Percentiles rank a stretch among this genome's conserved stretches.
Conservation (phyloP, 2,888 invertebrate genomes). For the Athripsodes cinereus region DNA sequence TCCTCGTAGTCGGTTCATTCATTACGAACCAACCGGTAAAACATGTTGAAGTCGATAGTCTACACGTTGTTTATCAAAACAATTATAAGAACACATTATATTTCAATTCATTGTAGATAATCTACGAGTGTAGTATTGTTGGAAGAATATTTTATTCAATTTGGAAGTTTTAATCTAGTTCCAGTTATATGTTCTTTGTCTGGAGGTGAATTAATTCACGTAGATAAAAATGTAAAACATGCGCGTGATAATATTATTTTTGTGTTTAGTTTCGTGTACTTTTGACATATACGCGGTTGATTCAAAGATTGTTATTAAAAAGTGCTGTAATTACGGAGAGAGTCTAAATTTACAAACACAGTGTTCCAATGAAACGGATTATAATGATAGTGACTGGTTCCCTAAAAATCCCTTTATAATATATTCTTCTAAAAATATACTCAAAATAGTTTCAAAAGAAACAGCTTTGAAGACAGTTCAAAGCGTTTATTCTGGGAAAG, state of each 20-base stretch:
- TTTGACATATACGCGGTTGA: slow-evolving; percentile 1
- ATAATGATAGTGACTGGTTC: slow-evolving; percentile 20
- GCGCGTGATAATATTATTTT: not conserved
- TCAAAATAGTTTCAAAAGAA: slow-evolving; percentile 17
- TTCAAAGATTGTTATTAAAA: slow-evolving; percentile 14
- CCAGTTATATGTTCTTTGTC: not conserved
- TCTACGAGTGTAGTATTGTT: too few relatives aligned
- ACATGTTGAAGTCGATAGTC: not conserved
- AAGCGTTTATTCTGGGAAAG: slow-evolving; percentile 15
- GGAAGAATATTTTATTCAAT: too few relatives aligned
- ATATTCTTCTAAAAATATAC: slow-evolving; percentile 18
- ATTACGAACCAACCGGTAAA: not conserved
- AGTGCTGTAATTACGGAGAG: slow-evolving; percentile 22
- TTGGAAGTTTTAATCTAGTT: not conserved
- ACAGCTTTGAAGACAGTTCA: slow-evolving; percentile 11
- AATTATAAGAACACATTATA: too few relatives aligned
- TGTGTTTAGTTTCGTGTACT: slow-evolving; percentile 3
- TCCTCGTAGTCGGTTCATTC: not conserved
- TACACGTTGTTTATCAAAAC: not conserved
- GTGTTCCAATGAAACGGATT: slow-evolving; percentile 11
- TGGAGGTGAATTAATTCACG: not conserved
- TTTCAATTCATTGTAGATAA: too few relatives aligned
- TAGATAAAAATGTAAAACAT: not conserved
- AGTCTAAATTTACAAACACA: not conserved
- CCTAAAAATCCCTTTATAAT: slow-evolving; percentile 19